phyloP scores from a whole-genome alignment of 2,888 invertebrate genomes.

The Sericinus montela region DNA sequence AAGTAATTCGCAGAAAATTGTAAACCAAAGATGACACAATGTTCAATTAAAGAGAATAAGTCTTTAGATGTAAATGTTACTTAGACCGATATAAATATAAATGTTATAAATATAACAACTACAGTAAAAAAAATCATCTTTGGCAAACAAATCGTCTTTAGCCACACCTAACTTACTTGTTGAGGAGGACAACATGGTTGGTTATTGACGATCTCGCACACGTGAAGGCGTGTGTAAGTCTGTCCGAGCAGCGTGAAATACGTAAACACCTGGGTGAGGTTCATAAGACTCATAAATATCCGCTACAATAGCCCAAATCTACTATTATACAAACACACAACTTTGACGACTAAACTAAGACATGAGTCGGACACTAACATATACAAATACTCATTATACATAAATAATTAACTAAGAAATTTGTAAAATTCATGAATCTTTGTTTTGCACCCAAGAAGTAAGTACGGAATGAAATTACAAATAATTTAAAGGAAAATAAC shows the following conservation, averaged over 20 bases:
- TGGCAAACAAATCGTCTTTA: neutral
- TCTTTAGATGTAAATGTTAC: too few relatives aligned
- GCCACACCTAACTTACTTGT: slow-evolving; percentile 56
- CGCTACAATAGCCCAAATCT: neutral
- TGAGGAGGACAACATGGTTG: slow-evolving; percentile 89
- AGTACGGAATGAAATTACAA: too few relatives aligned
- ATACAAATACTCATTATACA: too few relatives aligned
- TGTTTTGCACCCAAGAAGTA: too few relatives aligned
- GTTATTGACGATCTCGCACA: slow-evolving; percentile 91
- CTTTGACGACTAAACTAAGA: too few relatives aligned
- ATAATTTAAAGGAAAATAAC: too few relatives aligned
- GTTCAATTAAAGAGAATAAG: neutral
- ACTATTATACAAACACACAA: too few relatives aligned
- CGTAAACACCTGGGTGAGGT: slow-evolving; percentile 54
- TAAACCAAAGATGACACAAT: slow-evolving; percentile 1
- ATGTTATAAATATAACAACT: neutral
- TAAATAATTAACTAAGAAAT: too few relatives aligned
- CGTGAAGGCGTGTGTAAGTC: slow-evolving; percentile 94
- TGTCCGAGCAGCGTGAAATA: slow-evolving; percentile 79
- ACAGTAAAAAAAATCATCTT: neutral
- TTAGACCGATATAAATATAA: neutral
- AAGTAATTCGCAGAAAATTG: neutral
- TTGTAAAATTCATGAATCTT: too few relatives aligned
- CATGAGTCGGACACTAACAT: too few relatives aligned
- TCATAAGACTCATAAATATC: slow-evolving; percentile 23